Evolutionary conservation across 2,888 invertebrate genomes (phyloP).

Genomic region (Pachycephus smyrnensis): DNA sequence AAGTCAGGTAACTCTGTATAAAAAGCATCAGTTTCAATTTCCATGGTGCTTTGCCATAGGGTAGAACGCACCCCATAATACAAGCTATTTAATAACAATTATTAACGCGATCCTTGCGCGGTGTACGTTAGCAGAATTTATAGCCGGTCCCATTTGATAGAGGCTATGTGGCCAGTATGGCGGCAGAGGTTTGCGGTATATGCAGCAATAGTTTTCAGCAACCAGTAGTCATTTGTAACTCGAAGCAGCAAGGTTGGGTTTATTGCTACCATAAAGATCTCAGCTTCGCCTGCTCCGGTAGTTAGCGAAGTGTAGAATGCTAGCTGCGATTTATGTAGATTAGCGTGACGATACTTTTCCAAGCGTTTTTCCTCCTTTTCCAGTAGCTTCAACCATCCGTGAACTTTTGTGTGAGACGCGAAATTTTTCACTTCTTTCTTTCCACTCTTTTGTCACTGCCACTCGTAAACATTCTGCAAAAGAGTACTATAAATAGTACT

Average conservation of each 20-base stretch:
- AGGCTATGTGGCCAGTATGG: constrained; percentile 25
- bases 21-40: not conserved
- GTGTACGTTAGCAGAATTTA: constrained; percentile 39
- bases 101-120: constrained; percentile 36
- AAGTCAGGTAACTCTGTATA: not conserved
- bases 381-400: not conserved
- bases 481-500: not conserved
- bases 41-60: not conserved
- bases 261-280: constrained; percentile 59
- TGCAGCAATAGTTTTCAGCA: constrained; percentile 53
- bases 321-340: constrained; percentile 46
- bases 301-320: constrained; percentile 32
- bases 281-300: constrained; percentile 35
- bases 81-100: constrained; percentile 54
- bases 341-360: constrained; percentile 23
- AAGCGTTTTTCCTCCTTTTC: not conserved
- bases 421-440: not conserved
- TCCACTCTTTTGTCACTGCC: not conserved
- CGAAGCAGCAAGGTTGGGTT: constrained; percentile 46
- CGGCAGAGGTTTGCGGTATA: constrained; percentile 21
- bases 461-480: not conserved
- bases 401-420: not conserved
- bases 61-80: constrained; percentile 12
- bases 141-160: constrained; percentile 47
- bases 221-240: constrained; percentile 56